phyloP scores from a whole-genome alignment of 2,888 invertebrate species.

The Alitta virens region DNA sequence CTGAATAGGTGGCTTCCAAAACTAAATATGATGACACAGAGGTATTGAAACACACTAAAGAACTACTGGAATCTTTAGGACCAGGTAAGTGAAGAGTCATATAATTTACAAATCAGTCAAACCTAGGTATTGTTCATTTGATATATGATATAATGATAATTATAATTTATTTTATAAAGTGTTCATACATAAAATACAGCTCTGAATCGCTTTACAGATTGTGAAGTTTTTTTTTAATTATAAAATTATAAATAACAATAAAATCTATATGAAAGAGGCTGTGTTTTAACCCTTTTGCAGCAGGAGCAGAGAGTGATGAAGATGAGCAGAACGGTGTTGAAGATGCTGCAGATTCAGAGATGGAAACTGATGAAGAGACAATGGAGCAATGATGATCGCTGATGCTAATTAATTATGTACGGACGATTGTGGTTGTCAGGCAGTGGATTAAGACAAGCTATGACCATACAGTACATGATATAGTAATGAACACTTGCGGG shows the following conservation, averaged over 20 bases:
- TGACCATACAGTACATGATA: no score
- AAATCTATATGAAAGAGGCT: not conserved
- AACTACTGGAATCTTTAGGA: conserved; percentile 47
- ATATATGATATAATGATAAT: not conserved
- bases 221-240: not conserved
- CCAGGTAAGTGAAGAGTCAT: conserved; percentile 38
- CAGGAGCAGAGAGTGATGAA: not conserved
- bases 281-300: not conserved
- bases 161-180: no score
- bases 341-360: conserved; percentile 2
- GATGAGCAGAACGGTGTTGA: conserved; percentile 13
- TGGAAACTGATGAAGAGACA: conserved; percentile 9
- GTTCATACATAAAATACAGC: no score
- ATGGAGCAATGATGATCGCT: conserved; percentile 20
- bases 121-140: no score
- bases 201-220: no score
- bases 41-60: conserved; percentile 47
- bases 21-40: conserved; percentile 47
- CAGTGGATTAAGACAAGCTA: no score
- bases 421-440: no score
- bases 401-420: no score
- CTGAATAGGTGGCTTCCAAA: conserved; percentile 44
- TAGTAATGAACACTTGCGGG: no score
- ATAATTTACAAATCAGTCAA: no score
- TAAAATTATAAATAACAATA: not conserved